Conservation (phyloP, 1,140 invertebrate genomes). For the Drosophila rhopaloa region DNA sequence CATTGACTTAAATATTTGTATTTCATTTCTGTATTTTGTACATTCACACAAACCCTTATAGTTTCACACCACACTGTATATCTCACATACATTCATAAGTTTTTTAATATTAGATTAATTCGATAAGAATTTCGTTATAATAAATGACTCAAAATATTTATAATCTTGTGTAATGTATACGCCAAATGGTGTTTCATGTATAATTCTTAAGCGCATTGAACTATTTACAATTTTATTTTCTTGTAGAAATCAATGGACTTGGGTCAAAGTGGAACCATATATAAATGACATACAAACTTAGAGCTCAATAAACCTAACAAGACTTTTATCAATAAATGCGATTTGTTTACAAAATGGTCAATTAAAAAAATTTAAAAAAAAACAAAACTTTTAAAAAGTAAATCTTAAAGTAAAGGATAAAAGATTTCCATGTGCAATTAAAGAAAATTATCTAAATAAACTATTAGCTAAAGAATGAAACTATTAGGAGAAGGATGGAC, state of each 20-base stretch:
- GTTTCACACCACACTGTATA: conserved; percentile 1
- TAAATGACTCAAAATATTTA: conserved; percentile 34
- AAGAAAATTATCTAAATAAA: conserved; percentile 48
- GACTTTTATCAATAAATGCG: conserved; percentile 64
- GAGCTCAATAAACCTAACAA: conserved; percentile 28
- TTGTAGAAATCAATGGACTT: conserved; percentile 66
- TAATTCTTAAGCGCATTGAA: conserved; percentile 33
- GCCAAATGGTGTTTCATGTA: conserved; percentile 13
- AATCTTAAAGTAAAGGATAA: conserved; percentile 15
- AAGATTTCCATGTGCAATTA: conserved; percentile 9
- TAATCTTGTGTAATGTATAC: conserved; percentile 11
- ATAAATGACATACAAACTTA: conserved; percentile 29
- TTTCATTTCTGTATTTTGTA: conserved; percentile 14
- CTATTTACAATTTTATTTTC: conserved; percentile 75
- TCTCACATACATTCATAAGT: conserved; percentile 5
- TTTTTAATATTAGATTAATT: conserved; percentile 28
- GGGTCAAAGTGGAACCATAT: conserved; percentile 30
- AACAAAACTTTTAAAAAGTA: conserved; percentile 12
- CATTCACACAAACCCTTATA: conserved; percentile 7
- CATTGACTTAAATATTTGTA: conserved; percentile 8
- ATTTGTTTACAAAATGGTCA: conserved; percentile 46
- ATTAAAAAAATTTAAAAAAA: conserved; percentile 4
- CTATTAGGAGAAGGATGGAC: not conserved
- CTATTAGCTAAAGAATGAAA: conserved; percentile 41
- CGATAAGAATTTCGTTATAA: conserved; percentile 26